Evolutionary conservation across 1,140 invertebrate genomes (phyloP), one percentile per base, ranked within the genome.

Genomic region (Caenorhabditis briggsae): DNA sequence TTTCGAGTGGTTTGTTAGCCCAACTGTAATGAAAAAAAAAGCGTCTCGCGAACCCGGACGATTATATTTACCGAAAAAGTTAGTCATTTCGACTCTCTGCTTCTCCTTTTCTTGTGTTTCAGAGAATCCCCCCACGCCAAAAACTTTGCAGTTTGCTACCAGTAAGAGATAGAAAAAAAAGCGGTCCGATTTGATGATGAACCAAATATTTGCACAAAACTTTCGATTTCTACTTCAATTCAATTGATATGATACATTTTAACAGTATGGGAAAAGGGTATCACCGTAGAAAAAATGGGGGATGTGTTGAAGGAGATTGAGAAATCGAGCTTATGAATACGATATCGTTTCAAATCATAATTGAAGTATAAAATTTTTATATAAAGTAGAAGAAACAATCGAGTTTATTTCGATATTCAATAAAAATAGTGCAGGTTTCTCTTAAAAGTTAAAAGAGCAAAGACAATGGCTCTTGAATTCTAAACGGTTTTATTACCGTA

Each of bases 11-110:
- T 78, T 78, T 78, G 70, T 78, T 78, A 78, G 70, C 46, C 70
- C 46, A 78, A 78, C 70, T 78, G 70, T 78, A 78, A 78, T 78
- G 70, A 78, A 78, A 78, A 78, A n/a, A 53, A 78, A 78, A n/a
- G 2, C 12, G n/a, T 78, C 33, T 33, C n/a, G 70, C 43, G 43
- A 48, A 50, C 70, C 46, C 14, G 46, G 70, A 20, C 46, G 14
- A 50, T 78, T 78, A 78, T 33, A 33, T 78, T 78, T 78, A 78
- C 70, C 70, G 70, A 78, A 78, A 78, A 78, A 78, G 70, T 78
- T 78, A 78, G 70, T 78, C 70, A 78, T 78, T 78, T 78, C 46
- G 33, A 33, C 33, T 16, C 61, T 20, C 33, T 33, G 33, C 33
- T 33, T 20, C 56, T 23, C 56, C 20, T 23, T n/a, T 5, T 64